phyloP scores from a whole-genome alignment of 2,113 vertebrate species.

The Eurypyga helias region DNA sequence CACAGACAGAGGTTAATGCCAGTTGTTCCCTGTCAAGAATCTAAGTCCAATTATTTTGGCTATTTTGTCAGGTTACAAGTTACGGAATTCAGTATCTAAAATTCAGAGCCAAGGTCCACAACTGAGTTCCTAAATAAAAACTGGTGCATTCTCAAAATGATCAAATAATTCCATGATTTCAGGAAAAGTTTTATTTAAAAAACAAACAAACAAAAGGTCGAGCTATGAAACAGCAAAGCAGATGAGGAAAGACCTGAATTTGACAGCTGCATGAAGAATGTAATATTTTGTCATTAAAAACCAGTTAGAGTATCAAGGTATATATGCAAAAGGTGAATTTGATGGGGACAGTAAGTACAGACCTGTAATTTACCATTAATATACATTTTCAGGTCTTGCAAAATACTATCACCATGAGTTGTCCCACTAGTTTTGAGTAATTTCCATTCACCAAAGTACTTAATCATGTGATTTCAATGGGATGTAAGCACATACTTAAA shows the following conservation, averaged over 20 bases:
- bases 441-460: background rate
- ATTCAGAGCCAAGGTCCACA: background rate
- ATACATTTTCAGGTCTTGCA: background rate
- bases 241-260: background rate
- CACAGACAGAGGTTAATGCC: background rate
- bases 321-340: background rate
- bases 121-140: background rate
- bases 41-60: background rate
- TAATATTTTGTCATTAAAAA: background rate
- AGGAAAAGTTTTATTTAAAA: background rate
- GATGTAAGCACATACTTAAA: slow-evolving; percentile 8
- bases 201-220: background rate
- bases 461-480: background rate
- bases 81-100: background rate
- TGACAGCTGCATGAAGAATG: background rate
- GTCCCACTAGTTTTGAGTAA: background rate
- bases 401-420: background rate
- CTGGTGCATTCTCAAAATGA: background rate
- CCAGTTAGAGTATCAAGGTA: background rate
- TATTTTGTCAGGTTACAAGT: background rate
- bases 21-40: background rate
- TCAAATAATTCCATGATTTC: background rate
- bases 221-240: background rate
- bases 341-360: background rate
- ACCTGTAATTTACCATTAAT: background rate